Conservation (phyloP, 2,888 invertebrate genomes). For the Volucella zonaria region DNA sequence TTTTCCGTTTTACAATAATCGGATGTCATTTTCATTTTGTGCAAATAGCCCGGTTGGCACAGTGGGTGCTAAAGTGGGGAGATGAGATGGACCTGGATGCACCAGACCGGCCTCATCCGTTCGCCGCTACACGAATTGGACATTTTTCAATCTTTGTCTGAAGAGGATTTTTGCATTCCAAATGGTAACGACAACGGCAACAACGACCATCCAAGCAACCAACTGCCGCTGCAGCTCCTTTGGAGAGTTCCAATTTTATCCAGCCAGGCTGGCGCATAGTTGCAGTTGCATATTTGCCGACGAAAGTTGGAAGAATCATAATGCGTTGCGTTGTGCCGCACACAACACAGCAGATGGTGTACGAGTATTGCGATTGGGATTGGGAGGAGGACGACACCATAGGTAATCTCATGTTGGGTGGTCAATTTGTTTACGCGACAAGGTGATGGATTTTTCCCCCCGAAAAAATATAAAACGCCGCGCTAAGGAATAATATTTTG, state of each 20-base stretch:
- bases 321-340: constrained; percentile 31
- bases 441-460: constrained; percentile 70
- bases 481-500: constrained; percentile 65
- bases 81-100: neutral
- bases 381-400: constrained; percentile 60
- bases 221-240: constrained; percentile 23
- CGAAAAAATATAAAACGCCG: constrained; percentile 48
- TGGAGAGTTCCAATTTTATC: constrained; percentile 52
- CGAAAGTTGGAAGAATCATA: constrained; percentile 26
- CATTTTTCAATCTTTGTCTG: constrained; percentile 83
- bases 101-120: constrained; percentile 33
- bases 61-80: constrained; percentile 66
- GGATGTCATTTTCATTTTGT: constrained; percentile 76
- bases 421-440: constrained; percentile 74
- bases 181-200: too few species aligned
- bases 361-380: constrained; percentile 5
- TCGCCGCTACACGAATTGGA: constrained; percentile 75
- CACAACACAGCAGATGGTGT: constrained; percentile 26
- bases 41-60: constrained; percentile 75
- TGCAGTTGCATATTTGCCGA: constrained; percentile 24
- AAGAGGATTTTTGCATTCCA: constrained; percentile 75
- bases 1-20: constrained; percentile 75
- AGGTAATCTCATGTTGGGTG: constrained; percentile 74
- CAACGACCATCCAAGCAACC: constrained; percentile 7
- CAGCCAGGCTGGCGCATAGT: constrained; percentile 31